A percentile compares a stretch with the other conserved stretches of the same genome.
phyloP scores from a whole-genome alignment of 2,888 invertebrate species.

The Copidosoma aretas region DNA sequence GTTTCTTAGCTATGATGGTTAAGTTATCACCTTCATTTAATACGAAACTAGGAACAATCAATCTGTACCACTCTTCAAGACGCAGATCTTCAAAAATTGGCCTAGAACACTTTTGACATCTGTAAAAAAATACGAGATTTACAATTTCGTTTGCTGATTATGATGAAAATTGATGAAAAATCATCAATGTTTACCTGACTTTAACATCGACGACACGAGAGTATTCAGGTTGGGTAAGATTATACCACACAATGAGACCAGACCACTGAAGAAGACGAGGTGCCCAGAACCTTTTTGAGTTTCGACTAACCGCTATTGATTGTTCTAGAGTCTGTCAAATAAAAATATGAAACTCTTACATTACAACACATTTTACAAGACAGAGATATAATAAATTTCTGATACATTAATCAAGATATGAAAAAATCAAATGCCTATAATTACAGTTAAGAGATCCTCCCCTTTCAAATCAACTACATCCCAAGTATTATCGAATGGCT shows the following conservation, averaged over 20 bases:
- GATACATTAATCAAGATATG: background rate
- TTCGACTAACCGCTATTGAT: slow-evolving; percentile 39
- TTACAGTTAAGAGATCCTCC: slow-evolving; percentile 65
- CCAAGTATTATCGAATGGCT: slow-evolving; percentile 80
- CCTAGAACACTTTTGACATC: slow-evolving; percentile 70
- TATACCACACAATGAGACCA: slow-evolving; percentile 50
- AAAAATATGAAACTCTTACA: background rate
- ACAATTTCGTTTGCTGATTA: background rate
- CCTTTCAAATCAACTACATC: slow-evolving; percentile 76
- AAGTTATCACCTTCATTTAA: slow-evolving; percentile 75
- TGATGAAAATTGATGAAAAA: background rate
- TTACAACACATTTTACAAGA: too few relatives aligned
- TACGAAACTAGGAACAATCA: slow-evolving; percentile 66
- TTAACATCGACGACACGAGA: slow-evolving; percentile 15
- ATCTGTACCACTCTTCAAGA: slow-evolving; percentile 67
- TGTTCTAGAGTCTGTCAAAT: slow-evolving; percentile 46
- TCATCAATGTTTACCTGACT: slow-evolving; percentile 28
- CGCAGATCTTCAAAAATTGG: slow-evolving; percentile 71
- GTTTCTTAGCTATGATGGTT: slow-evolving; percentile 64
- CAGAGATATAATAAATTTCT: too few relatives aligned
- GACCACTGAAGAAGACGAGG: slow-evolving; percentile 49
- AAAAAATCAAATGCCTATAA: background rate
- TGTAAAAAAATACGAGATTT: slow-evolving; percentile 30
- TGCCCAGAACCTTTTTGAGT: slow-evolving; percentile 16
- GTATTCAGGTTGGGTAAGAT: slow-evolving; percentile 37